Conservation (phyloP, 1,140 invertebrate species). For the Telenomus remus region DNA sequence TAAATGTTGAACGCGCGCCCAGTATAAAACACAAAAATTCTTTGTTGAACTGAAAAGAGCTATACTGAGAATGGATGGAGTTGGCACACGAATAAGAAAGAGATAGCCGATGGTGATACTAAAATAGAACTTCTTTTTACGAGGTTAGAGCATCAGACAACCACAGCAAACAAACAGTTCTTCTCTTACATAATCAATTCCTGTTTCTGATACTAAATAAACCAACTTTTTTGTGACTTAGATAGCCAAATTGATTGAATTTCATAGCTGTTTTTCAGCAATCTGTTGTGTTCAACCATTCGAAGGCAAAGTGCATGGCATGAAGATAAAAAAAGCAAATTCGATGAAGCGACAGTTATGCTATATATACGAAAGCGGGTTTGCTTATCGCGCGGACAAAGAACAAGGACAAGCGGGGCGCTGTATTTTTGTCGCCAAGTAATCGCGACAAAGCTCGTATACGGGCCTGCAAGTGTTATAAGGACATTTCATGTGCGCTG, state of each 20-base stretch:
- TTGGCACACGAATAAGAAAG: not conserved
- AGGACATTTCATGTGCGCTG: slow-evolving; percentile 45
- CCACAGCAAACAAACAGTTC: slow-evolving; percentile 31
- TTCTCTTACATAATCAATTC: slow-evolving; percentile 42
- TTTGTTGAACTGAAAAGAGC: slow-evolving; percentile 22
- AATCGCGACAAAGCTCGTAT: slow-evolving; percentile 49
- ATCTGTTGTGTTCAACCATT: not conserved
- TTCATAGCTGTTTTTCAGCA: not conserved
- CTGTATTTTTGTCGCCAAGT: slow-evolving; percentile 47
- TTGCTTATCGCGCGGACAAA: slow-evolving; percentile 47
- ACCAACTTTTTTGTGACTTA: too few species aligned
- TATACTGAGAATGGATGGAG: slow-evolving; percentile 26
- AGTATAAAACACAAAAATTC: slow-evolving; percentile 37
- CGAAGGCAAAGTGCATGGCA: not conserved
- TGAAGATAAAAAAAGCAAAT: slow-evolving; percentile 43
- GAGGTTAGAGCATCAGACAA: slow-evolving; percentile 48
- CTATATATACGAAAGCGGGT: slow-evolving; percentile 35
- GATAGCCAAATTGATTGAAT: too few species aligned
- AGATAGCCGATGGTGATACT: slow-evolving; percentile 35
- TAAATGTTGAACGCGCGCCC: slow-evolving; percentile 20
- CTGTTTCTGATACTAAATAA: slow-evolving; percentile 14
- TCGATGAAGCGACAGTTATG: slow-evolving; percentile 33
- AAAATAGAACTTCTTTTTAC: slow-evolving; percentile 59
- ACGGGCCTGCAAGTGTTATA: slow-evolving; percentile 53
- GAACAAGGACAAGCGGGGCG: slow-evolving; percentile 24